Conservation (phyloP, 2,797 vertebrate genomes). For the Hippocampus kuda region DNA sequence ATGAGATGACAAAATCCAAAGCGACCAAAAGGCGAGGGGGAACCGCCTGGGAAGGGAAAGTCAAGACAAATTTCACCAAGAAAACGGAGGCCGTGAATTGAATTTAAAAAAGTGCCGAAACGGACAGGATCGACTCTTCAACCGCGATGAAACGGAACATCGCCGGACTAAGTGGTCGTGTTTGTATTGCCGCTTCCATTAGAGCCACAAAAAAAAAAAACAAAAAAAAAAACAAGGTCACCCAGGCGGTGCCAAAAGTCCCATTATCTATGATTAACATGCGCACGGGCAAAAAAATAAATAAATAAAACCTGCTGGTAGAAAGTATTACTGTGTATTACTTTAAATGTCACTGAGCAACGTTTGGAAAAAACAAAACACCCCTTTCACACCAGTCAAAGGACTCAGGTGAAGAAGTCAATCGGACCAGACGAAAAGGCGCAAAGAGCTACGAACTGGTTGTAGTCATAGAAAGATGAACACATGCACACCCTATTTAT, state of each 20-base stretch:
- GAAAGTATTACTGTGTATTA: background rate
- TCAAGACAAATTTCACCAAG: background rate
- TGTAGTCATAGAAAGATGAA: background rate
- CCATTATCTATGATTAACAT: constrained; percentile 3
- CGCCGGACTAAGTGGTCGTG: background rate
- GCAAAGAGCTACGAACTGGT: background rate
- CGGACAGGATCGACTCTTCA: background rate
- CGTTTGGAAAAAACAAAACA: no score
- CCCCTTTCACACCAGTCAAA: no score
- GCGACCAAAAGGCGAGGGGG: background rate
- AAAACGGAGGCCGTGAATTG: background rate
- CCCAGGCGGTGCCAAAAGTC: background rate
- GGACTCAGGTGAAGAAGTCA: no score
- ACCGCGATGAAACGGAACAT: background rate
- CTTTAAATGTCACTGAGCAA: background rate
- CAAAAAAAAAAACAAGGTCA: background rate
- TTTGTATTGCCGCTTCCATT: background rate
- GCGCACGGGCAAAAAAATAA: background rate
- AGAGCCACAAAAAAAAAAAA: background rate
- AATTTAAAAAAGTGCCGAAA: background rate
- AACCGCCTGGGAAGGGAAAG: background rate
- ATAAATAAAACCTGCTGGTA: background rate
- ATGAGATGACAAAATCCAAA: no score
- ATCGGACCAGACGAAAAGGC: background rate
- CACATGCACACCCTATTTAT: no score